A percentile compares a stretch with the other conserved stretches of the same genome.
Conservation (phyloP, 2,797 vertebrate genomes). For the Chiloscyllium punctatum region DNA sequence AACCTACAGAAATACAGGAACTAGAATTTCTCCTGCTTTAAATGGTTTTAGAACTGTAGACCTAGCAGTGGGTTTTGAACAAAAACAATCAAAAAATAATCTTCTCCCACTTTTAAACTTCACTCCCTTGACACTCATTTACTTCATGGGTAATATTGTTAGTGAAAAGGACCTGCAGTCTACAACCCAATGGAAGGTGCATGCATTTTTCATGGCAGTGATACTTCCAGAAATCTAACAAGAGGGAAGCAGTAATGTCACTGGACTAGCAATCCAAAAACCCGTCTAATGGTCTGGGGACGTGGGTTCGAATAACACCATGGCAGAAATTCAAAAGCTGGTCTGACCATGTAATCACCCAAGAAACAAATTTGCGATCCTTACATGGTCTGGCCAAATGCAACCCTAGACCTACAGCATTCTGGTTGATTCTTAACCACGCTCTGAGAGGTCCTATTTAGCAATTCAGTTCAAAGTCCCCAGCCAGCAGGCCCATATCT, state of each 20-base stretch:
- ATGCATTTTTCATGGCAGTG: not conserved
- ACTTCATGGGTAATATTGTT: not conserved
- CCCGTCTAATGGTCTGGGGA: too few species aligned
- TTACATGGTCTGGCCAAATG: too few species aligned
- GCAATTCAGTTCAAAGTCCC: too few species aligned
- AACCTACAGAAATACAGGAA: not conserved
- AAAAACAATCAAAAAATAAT: not conserved
- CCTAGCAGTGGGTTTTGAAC: not conserved
- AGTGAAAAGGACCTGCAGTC: not conserved
- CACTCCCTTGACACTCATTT: not conserved
- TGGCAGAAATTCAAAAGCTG: too few species aligned
- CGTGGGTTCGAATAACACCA: too few species aligned
- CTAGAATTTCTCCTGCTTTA: not conserved
- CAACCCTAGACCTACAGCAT: too few species aligned
- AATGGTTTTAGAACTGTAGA: not conserved
- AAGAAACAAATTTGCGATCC: too few species aligned
- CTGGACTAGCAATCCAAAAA: too few species aligned
- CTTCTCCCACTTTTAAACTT: not conserved
- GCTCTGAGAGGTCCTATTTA: too few species aligned
- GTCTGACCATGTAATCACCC: too few species aligned
- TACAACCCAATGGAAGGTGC: not conserved
- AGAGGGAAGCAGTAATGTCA: not conserved
- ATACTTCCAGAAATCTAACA: not conserved
- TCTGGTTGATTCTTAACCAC: too few species aligned
- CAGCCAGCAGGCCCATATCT: too few species aligned